These are phyloP conservation scores for Torymus tubicola DNA, from an alignment of 2,888 invertebrate species.

Conservation along the genomic window DNA sequence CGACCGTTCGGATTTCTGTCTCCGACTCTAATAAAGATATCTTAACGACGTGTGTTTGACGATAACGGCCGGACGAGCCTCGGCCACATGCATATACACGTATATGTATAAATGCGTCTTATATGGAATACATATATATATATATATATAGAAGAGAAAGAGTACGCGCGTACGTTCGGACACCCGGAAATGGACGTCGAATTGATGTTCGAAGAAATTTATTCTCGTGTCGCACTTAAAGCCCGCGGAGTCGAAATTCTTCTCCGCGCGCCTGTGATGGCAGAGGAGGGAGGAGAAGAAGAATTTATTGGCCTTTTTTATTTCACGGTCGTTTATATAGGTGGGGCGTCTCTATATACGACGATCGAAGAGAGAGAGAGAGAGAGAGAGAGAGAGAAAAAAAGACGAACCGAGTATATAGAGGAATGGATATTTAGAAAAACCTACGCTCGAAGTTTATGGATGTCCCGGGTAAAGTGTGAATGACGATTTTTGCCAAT, in stretches of 20 bases:
- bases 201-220: constrained; percentile 30
- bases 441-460: constrained; percentile 3
- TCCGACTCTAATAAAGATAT: constrained; percentile 51
- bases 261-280: not conserved
- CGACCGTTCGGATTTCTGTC: constrained; percentile 13
- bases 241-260: constrained; percentile 17
- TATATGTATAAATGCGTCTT: too few species aligned
- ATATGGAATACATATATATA: too few species aligned
- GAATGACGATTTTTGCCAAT: constrained; percentile 24
- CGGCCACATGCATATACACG: not conserved
- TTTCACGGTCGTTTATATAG: not conserved
- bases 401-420: not conserved
- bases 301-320: constrained; percentile 17
- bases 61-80: constrained; percentile 31
- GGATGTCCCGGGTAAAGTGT: constrained; percentile 20
- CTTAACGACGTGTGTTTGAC: constrained; percentile 53
- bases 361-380: not conserved
- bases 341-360: too few species aligned
- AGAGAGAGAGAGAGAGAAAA: constrained; percentile 6
- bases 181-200: constrained; percentile 54
- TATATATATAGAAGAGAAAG: too few species aligned
- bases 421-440: not conserved
- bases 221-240: constrained; percentile 25
- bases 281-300: not conserved
- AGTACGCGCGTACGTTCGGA: too few species aligned